Conservation (phyloP, 92 coral and sea anemone genomes). For the Siderastrea radians region DNA sequence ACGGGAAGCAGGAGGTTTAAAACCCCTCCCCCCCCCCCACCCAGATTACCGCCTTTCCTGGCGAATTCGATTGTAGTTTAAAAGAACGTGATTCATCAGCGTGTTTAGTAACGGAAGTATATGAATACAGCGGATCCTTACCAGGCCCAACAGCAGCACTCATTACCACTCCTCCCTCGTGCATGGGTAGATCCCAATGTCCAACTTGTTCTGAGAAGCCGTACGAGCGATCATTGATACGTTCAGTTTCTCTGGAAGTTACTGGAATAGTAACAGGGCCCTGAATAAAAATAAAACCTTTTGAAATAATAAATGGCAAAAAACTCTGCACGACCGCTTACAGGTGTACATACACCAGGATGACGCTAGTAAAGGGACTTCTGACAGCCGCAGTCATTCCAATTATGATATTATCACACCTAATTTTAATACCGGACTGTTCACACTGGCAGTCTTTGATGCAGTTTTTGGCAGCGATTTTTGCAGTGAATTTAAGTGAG, state of each 20-base stretch:
- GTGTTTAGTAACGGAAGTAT: neutral
- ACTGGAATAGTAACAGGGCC: conserved; percentile 72
- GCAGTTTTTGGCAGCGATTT: no score
- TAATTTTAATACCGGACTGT: no score
- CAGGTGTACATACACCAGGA: no score
- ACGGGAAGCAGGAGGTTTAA: no score
- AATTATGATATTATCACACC: no score
- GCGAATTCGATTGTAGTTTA: neutral
- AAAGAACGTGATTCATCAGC: neutral
- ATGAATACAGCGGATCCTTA: conserved; percentile 23
- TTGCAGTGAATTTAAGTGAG: no score
- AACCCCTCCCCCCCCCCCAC: no score
- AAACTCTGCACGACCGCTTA: neutral
- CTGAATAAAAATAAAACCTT: conserved; percentile 15
- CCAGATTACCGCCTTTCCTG: no score
- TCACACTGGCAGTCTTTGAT: no score
- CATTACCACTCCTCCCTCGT: conserved; percentile 89
- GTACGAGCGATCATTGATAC: conserved; percentile 78
- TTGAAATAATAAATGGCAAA: neutral
- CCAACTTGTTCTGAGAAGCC: conserved; percentile 92
- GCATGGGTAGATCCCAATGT: conserved; percentile 95
- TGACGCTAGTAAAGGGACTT: no score
- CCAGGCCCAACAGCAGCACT: conserved; percentile 92
- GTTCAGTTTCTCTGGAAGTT: conserved; percentile 81
- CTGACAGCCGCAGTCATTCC: no score